phyloP scores from a whole-genome alignment of 2,888 invertebrate species.

The Mythimna lalbum region DNA sequence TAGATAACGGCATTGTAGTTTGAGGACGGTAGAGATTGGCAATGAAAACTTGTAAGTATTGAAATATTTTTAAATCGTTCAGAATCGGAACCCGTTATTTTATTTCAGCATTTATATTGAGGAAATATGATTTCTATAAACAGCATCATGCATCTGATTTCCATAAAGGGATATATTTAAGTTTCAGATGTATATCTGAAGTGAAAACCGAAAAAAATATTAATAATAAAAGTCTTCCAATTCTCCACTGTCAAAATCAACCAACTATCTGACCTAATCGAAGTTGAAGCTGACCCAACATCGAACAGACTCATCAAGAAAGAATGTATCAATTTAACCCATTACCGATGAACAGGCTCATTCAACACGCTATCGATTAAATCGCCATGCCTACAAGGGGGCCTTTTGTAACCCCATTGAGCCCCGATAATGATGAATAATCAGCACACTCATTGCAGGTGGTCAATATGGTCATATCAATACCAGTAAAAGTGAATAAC shows the following conservation, averaged over 20 bases:
- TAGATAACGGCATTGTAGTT: too few species aligned
- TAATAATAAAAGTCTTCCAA: background rate
- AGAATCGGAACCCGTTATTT: too few species aligned
- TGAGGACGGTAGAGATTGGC: too few species aligned
- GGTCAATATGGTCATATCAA: slow-evolving; percentile 36
- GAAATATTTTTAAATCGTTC: too few species aligned
- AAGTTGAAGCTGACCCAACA: slow-evolving; percentile 35
- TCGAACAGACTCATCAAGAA: slow-evolving; percentile 50
- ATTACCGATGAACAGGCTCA: slow-evolving; percentile 46
- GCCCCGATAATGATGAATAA: slow-evolving; percentile 49
- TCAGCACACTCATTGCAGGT: slow-evolving; percentile 45
- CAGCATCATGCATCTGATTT: background rate
- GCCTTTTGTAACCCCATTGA: slow-evolving; percentile 30
- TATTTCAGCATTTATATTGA: too few species aligned
- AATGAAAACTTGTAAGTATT: too few species aligned
- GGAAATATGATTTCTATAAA: too few species aligned
- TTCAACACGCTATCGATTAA: slow-evolving; percentile 55
- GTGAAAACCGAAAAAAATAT: background rate
- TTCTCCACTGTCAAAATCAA: slow-evolving; percentile 8
- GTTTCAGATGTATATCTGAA: background rate
- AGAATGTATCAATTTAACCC: slow-evolving; percentile 64
- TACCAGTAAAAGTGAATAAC: slow-evolving; percentile 54
- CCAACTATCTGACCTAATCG: slow-evolving; percentile 35
- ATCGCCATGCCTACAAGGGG: slow-evolving; percentile 43
- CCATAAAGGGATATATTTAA: background rate